These are phyloP conservation scores for Lepidochitona cinerea DNA, from an alignment of 2,888 invertebrate species.

Conservation along the genomic window DNA sequence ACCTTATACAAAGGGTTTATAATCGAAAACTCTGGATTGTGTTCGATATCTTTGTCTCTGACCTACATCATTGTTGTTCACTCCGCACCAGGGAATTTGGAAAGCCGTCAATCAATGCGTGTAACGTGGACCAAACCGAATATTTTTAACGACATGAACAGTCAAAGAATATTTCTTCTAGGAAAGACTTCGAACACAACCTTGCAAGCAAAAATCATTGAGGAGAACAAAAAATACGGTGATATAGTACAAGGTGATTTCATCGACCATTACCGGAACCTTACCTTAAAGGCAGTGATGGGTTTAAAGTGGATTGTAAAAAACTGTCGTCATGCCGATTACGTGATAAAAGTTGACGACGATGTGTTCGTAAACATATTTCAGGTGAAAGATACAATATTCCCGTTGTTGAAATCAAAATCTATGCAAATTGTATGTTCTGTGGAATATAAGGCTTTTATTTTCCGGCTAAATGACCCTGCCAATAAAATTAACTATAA, in stretches of 20 bases:
- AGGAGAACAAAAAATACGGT: neutral
- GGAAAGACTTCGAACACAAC: neutral
- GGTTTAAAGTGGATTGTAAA: neutral
- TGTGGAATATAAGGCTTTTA: neutral
- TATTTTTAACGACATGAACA: neutral
- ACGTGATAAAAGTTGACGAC: conserved; percentile 9
- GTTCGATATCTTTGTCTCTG: neutral
- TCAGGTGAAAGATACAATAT: neutral
- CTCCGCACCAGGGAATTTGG: neutral
- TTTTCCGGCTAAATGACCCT: neutral
- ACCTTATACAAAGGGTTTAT: too few relatives aligned
- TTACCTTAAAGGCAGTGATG: neutral
- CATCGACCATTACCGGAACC: conserved; percentile 4
- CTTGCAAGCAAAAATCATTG: neutral
- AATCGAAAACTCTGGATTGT: neutral
- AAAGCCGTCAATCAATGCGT: neutral
- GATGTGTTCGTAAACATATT: conserved; percentile 4
- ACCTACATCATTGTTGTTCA: neutral
- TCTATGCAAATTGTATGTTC: neutral
- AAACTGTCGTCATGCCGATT: neutral
- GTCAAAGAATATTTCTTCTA: neutral
- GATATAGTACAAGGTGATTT: conserved; percentile 6
- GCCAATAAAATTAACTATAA: neutral
- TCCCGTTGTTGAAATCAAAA: neutral
- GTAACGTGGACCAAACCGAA: neutral